phyloP scores from a whole-genome alignment of 2,113 vertebrate species.

The Heliornis fulica region DNA sequence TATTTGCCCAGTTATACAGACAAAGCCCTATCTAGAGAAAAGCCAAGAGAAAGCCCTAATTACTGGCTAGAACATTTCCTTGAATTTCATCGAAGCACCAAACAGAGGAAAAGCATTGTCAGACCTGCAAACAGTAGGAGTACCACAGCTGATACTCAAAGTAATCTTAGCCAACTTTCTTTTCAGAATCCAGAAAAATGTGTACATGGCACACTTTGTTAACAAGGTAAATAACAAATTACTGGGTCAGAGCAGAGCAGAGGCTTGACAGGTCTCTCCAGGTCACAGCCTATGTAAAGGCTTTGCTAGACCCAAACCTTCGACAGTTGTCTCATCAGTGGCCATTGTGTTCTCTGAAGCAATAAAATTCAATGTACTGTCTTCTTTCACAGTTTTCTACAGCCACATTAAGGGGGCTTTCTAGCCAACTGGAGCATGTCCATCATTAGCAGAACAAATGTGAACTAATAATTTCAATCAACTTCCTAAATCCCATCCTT shows the following conservation, averaged over 20 bases:
- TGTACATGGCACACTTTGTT: background rate
- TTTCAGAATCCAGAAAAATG: background rate
- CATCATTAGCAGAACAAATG: background rate
- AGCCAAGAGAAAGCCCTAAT: background rate
- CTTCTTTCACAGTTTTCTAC: background rate
- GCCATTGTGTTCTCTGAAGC: background rate
- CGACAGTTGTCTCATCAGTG: accelerated
- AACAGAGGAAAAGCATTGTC: background rate
- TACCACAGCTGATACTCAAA: background rate
- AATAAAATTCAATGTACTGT: accelerated
- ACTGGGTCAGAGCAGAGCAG: accelerated
- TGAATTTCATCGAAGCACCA: background rate
- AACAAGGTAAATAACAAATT: background rate
- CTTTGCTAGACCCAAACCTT: background rate
- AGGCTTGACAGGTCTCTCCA: background rate
- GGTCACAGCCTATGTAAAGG: background rate
- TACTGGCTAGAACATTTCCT: background rate
- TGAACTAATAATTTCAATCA: background rate
- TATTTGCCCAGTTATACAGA: background rate
- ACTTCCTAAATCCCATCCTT: background rate
- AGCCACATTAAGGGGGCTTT: background rate
- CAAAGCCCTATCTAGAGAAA: background rate
- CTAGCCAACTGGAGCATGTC: background rate
- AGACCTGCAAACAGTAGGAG: background rate
- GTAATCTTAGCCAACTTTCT: background rate